Base-by-base conservation (phyloP, 1,140 invertebrate genomes). In the Drosophila tropicalis region DNA sequence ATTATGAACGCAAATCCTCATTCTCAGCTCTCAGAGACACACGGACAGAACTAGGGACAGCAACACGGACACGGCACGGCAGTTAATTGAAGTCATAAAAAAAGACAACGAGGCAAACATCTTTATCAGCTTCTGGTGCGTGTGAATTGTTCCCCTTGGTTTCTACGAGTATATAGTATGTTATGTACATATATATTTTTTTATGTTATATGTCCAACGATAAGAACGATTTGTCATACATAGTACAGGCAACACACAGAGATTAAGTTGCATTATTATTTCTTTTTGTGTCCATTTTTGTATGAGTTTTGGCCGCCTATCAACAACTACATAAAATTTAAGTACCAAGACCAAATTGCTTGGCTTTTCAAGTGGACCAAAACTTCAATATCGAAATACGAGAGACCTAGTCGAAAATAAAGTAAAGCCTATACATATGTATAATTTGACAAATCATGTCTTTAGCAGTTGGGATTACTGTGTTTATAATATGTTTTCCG, bases 61-160 rank as follows among this genome's bases (percentile, higher is more conserved):
- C 56, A 22, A 51, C 44, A 51, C 61, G 82, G 71, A 86, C 70
- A 81, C 81, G 83, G 75, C 72, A 76, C 62, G 70, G 79, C 83
- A 76, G 79, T 86, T 86, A 86, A 86, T 86, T 86, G 83, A 86
- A 87, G 84, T 87, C 83, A 70, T 86, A 86, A 86, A 86, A 86
- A 87, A 86, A 86, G 75, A 85, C 76, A 81, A 74, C 77, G 67
- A 51, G 54, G 41, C 70, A 85, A 81, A 86, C 82, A 78, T 81
- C 82, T 85, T 85, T 85, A 85, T 86, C 81, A 70, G 78, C 60
- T 63, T 54, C 19, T 69, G 80, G 83, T 87, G 83, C 83, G 83
- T 86, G 83, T 69, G 83, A 83, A 87, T 87, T 74, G 80, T 72
- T 87, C 83, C 77, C 67, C 79, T 73, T 77, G 68, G 66, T 78